phyloP scores from a whole-genome alignment of 2,797 vertebrate genomes.

The Gambusia yucatana region DNA sequence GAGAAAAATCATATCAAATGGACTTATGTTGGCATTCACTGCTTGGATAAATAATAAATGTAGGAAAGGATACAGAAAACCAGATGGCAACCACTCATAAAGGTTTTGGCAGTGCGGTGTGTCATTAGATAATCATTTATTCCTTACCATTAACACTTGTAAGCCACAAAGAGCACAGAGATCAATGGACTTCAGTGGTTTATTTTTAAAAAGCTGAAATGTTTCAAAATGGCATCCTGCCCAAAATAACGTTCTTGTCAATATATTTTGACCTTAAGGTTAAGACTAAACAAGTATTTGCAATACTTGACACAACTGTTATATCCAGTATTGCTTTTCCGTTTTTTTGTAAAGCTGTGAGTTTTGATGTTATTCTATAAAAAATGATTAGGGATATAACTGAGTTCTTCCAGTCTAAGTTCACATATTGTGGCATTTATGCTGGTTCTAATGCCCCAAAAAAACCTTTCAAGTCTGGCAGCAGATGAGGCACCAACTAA shows the following conservation, averaged over 20 bases:
- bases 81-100: background rate
- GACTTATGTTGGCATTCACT: background rate
- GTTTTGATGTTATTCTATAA: background rate
- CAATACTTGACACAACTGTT: background rate
- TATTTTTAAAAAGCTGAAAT: background rate
- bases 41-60: background rate
- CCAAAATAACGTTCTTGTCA: background rate
- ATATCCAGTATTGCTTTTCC: background rate
- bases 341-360: background rate
- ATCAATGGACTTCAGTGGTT: background rate
- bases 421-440: background rate
- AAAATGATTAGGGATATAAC: background rate
- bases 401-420: background rate
- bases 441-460: background rate
- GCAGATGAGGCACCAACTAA: background rate
- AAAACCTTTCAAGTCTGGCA: background rate
- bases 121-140: background rate
- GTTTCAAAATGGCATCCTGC: background rate
- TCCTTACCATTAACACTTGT: background rate
- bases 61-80: background rate
- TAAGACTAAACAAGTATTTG: background rate
- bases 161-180: background rate
- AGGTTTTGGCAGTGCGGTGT: background rate
- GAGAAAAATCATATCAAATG: background rate
- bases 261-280: background rate